Base-by-base conservation (phyloP, 1,140 invertebrate genomes). In the Campoletis sonorensis region DNA sequence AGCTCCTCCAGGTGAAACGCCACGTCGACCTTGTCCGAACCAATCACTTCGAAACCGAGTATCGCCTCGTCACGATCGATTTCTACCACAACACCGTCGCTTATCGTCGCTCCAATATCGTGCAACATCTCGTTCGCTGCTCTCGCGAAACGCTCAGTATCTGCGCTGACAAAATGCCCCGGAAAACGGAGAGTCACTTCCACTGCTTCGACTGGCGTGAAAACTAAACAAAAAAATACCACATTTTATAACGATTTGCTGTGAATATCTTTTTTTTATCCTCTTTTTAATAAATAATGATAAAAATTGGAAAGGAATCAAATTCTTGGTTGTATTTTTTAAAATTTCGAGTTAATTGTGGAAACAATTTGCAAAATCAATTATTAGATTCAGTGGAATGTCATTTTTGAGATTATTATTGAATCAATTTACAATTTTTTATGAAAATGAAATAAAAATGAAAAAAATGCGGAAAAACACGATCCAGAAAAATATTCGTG, bases 1-100 rank as follows among this genome's bases (percentile, higher is more conserved):
- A 95, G 90, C 87, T 95, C 93, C 85, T 95, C 94, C 8, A 95
- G 87, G 82, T 93, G 92, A 82, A 94, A 95, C 27, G 94, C 94
- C 21, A 95, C 92, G 84, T 95, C 94, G 0, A 95, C 93, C 84
- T 95, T 95, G 83, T 94, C 95, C 23, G 93, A 91, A 4, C 94
- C 94, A 58, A 94, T 90, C 2, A 95, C 88, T 27, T 94, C 92
- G 85, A 95, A 95, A 68, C 92, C 92, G 37, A 95, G 87, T 81
- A 93, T 92, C 0, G 94, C 92, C 37, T 92, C 92, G 70, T 94
- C 94, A 4, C 92, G 89, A 49, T 93, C 92, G 27, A 93, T 90
- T 77, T 94, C 92, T 1, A 94, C 92, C 49, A 91, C 88, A 4
- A 95, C 88, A 0, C 92, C 92, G 54, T 94, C 90, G 78, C 93